Conservation (phyloP, 2,888 invertebrate genomes). For the Leptopilina syphax region DNA sequence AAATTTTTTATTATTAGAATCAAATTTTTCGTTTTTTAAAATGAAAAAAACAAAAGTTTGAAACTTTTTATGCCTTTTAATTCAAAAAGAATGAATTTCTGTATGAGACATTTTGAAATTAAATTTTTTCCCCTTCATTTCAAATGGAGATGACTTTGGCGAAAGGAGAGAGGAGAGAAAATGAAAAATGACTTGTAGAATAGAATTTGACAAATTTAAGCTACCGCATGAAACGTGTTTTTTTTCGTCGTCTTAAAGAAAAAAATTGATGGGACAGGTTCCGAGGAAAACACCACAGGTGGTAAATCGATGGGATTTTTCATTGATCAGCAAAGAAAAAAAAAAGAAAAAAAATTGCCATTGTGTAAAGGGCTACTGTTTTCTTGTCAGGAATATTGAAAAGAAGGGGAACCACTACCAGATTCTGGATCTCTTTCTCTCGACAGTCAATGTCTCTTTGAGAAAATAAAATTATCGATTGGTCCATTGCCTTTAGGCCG, state of each 20-base stretch:
- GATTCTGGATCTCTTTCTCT: slow-evolving; percentile 38
- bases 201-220: slow-evolving; percentile 1
- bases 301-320: slow-evolving; percentile 24
- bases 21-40: too few relatives aligned
- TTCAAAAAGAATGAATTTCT: too few relatives aligned
- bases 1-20: too few relatives aligned
- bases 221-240: background rate
- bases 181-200: background rate
- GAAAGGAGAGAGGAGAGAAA: background rate
- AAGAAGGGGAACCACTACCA: slow-evolving; percentile 22
- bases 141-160: too few relatives aligned
- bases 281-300: slow-evolving; percentile 21
- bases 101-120: too few relatives aligned
- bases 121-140: too few relatives aligned
- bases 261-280: slow-evolving; percentile 8
- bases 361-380: slow-evolving; percentile 41
- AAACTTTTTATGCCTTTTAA: too few relatives aligned
- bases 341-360: background rate
- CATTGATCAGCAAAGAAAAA: slow-evolving; percentile 6
- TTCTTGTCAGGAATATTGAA: background rate
- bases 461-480: slow-evolving; percentile 67
- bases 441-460: slow-evolving; percentile 61
- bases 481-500: slow-evolving; percentile 58
- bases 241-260: background rate
- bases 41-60: too few relatives aligned